Evolutionary conservation across 2,113 vertebrate genomes (phyloP).

Genomic region (Chroicocephalus ridibundus): DNA sequence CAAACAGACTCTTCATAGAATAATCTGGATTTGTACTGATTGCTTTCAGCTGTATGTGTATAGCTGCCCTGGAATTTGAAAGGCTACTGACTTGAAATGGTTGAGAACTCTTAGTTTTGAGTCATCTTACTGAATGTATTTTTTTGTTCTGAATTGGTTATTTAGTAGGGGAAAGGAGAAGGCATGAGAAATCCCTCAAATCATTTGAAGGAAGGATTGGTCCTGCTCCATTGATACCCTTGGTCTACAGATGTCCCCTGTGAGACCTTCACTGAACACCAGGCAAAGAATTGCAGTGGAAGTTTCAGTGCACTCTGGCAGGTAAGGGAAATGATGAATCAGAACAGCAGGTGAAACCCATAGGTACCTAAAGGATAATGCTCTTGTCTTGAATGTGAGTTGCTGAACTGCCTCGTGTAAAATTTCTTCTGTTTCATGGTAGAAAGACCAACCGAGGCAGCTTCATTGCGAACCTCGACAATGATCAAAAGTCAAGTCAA

Average conservation of each 20-base stretch:
- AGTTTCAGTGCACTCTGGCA: conserved; percentile 71
- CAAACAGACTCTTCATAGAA: not conserved
- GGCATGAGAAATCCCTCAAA: conserved; percentile 79
- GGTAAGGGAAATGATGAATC: conserved; percentile 46
- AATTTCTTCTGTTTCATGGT: not conserved
- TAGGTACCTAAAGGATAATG: not conserved
- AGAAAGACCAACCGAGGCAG: not conserved
- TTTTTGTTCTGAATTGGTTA: not conserved
- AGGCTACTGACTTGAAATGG: not conserved
- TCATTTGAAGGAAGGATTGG: conserved; percentile 70
- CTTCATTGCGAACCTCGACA: not conserved
- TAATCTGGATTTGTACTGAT: not conserved
- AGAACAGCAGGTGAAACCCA: not conserved
- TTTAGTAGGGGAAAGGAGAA: conserved; percentile 77
- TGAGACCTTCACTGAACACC: conserved; percentile 79
- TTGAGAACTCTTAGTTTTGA: not conserved
- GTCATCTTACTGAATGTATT: not conserved
- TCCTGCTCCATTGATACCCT: conserved; percentile 80
- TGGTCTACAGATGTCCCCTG: conserved; percentile 76
- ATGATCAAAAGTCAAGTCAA: not conserved
- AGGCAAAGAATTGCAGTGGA: conserved; percentile 65
- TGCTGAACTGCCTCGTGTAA: not conserved
- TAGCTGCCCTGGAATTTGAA: not conserved
- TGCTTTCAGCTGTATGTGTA: not conserved
- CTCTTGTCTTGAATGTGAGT: not conserved